A percentile compares a stretch with the other conserved stretches of the same genome.
Evolutionary conservation across 2,113 vertebrate species (phyloP).

Genomic region (Saguinus imperator): DNA sequence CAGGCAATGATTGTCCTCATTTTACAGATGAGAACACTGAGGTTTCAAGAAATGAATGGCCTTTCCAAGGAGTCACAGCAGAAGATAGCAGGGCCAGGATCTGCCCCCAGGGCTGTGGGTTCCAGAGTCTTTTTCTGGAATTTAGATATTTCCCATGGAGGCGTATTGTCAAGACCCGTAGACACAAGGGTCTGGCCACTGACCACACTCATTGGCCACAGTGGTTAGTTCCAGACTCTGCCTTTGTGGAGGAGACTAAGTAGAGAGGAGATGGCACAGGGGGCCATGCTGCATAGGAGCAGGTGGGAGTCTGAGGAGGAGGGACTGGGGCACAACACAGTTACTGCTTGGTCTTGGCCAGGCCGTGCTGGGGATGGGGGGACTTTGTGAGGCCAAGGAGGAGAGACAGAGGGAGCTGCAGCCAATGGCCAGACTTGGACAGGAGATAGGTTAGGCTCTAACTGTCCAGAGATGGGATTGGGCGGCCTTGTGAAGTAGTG

Average conservation of each 20-base stretch:
- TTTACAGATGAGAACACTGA: neutral
- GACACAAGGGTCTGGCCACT: neutral
- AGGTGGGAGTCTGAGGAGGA: neutral
- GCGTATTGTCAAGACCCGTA: neutral
- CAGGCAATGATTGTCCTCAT: neutral
- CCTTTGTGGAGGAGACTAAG: neutral
- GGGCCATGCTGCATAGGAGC: too few relatives aligned
- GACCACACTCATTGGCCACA: fast-evolving
- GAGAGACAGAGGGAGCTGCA: too few relatives aligned
- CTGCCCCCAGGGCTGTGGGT: neutral
- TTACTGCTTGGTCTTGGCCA: neutral
- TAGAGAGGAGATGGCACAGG: neutral
- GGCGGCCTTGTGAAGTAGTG: neutral
- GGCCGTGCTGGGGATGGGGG: neutral
- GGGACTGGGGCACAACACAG: fast-evolving
- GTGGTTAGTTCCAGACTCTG: neutral
- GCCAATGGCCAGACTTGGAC: too few relatives aligned
- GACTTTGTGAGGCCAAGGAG: neutral
- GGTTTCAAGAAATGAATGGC: neutral
- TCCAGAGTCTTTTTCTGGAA: neutral
- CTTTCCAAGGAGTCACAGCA: neutral
- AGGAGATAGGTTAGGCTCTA: neutral
- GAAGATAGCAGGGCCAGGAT: neutral
- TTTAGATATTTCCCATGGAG: neutral
- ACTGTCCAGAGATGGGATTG: neutral